Percentiles rank a stretch among this genome's conserved stretches.
Conservation (phyloP, 2,113 vertebrate species). For the Myiopsitta monachus region DNA sequence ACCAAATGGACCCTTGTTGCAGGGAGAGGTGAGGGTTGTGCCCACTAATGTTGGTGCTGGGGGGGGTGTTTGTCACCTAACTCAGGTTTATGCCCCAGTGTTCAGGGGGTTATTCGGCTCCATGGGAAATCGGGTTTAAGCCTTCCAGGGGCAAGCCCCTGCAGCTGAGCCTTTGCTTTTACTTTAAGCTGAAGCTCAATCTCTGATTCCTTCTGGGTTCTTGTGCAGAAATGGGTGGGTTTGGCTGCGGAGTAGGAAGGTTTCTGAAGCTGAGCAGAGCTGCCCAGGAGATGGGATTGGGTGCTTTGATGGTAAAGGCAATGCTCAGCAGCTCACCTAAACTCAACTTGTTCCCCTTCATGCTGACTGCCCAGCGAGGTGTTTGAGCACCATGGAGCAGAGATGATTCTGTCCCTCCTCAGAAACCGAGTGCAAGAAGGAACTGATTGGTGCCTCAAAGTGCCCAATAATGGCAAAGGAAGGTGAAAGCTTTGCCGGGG, state of each 20-base stretch:
- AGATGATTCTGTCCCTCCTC: not conserved
- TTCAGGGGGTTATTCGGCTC: not conserved
- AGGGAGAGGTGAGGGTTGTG: not conserved
- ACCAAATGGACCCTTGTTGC: accelerated
- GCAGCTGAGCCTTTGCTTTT: not conserved
- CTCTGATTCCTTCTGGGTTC: not conserved
- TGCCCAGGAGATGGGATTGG: not conserved
- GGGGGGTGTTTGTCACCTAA: accelerated
- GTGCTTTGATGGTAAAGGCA: not conserved
- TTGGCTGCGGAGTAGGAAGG: not conserved
- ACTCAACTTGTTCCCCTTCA: not conserved
- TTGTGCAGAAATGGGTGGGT: not conserved
- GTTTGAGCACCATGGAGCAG: accelerated
- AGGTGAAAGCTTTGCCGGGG: not conserved
- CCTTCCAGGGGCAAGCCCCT: not conserved
- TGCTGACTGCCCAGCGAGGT: accelerated
- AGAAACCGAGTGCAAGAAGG: not conserved
- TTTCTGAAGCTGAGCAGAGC: not conserved
- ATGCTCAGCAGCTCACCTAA: not conserved
- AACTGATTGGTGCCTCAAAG: not conserved
- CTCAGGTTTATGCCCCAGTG: accelerated
- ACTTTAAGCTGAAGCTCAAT: not conserved
- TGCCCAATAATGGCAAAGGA: accelerated
- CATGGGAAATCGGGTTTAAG: not conserved
- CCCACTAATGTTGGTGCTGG: accelerated